These are phyloP conservation scores for Hanleya hanleyi DNA, from an alignment of 2,888 invertebrate species.

Conservation along the genomic window DNA sequence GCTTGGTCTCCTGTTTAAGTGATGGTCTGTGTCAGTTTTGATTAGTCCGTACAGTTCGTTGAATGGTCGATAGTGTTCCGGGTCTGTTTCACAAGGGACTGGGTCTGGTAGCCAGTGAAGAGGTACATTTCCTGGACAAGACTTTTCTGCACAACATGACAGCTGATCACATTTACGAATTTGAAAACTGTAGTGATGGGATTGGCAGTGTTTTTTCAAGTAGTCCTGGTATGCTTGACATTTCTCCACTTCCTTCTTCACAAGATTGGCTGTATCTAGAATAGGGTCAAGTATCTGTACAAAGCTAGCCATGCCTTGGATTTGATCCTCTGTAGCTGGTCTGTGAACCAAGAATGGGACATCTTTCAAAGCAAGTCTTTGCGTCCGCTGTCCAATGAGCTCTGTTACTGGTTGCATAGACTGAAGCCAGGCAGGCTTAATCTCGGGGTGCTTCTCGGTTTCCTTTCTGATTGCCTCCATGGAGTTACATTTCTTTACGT, in stretches of 20 bases:
- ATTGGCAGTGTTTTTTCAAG: slow-evolving; percentile 24
- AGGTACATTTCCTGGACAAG: slow-evolving; percentile 2
- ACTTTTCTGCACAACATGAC: slow-evolving; percentile 22
- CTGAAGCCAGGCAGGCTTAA: slow-evolving; percentile 26
- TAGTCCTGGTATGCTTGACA: slow-evolving; percentile 23
- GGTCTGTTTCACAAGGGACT: slow-evolving; percentile 14
- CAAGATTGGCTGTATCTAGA: too few relatives aligned
- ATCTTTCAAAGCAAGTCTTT: slow-evolving; percentile 11
- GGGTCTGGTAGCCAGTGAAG: slow-evolving; percentile 35
- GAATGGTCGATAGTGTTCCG: slow-evolving; percentile 26
- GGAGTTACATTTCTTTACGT: slow-evolving; percentile 18
- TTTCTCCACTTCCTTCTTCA: too few relatives aligned
- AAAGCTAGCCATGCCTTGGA: not conserved
- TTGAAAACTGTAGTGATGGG: slow-evolving; percentile 30
- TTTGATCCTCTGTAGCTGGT: not conserved
- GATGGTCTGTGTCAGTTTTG: slow-evolving; percentile 29
- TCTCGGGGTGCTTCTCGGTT: slow-evolving; percentile 22
- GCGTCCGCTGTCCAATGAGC: slow-evolving; percentile 23
- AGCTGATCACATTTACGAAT: slow-evolving; percentile 23
- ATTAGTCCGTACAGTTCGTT: slow-evolving; percentile 15
- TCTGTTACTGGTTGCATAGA: slow-evolving; percentile 14
- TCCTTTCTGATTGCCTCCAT: slow-evolving; percentile 35
- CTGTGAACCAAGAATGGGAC: not conserved
- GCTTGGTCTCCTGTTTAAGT: slow-evolving; percentile 16
- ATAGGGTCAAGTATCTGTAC: too few relatives aligned